Base-by-base conservation (phyloP, 1,140 invertebrate species). In the Brachionus sp. region DNA sequence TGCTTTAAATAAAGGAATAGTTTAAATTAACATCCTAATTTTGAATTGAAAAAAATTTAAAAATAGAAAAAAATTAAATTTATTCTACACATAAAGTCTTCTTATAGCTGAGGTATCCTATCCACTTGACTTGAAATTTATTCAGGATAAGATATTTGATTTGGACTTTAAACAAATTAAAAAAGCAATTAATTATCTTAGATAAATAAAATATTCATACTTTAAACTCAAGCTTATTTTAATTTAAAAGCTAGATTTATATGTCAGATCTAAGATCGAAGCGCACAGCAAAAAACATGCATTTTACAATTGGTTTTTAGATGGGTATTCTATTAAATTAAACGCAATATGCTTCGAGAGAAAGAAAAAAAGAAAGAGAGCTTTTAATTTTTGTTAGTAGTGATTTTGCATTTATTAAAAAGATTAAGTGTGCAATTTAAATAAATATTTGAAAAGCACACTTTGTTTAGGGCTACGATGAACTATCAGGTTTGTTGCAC, bases 121-220 rank as follows among this genome's bases (percentile, higher is more conserved):
- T 57, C 50, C 50, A 57, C 50, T 57, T 57, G 9, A 57, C 50
- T 57, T 57, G 9, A 16, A 9, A 57, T 3, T 19, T 57, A 57
- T 23, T 57, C 16, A 4, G 50, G 50, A 57, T 57, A 57, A 57
- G 50, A 57, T 57, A 57, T 57, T 57, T 57, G 19, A 19, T 23
- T 23, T 7, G n/a, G 16, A 50, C 44, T 57, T 57, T 57, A 19
- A 57, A 57, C 50, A 57, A 42, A 42, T 19, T 19, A 19, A 19
- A 9, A 57, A 57, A 57, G 16, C 50, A 57, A 57, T 13, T 42
- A 10, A 42, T 57, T 57, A 57, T 57, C 16, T 57, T 25, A 57
- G 50, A 57, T 57, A 57, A 57, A 57, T 19, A 57, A 57, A 57
- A 57, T 57, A 57, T 57, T 57, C 19, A 57, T 57, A 57, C 50